Evolutionary conservation across 1,140 invertebrate species (phyloP), one percentile per base, ranked within the genome.

Genomic region (Tachypleus tridentatus): DNA sequence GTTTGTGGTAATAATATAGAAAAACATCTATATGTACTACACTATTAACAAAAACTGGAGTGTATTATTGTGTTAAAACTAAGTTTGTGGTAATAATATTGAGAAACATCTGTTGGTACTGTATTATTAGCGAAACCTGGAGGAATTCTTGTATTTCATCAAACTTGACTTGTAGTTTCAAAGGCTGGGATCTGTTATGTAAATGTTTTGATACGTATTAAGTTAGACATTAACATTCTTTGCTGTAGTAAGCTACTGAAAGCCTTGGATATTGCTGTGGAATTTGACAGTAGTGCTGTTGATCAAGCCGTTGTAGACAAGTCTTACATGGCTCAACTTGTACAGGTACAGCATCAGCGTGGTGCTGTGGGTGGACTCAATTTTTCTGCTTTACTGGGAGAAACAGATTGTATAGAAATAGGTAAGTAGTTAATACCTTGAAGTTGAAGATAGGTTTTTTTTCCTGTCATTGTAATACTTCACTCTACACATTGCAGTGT

Each of bases 251-350:
- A 89, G 73, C 73, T 93, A 9, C 75, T 94, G 48, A 82, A 84
- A 58, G 85, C 84, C 51, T 76, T 94, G 11, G 91, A 93, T 75
- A 75, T 80, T 8, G 85, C 85, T 6, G 86, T 89, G 0, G 79
- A 84, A 62, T 79, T 82, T 11, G 83, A 88, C 73, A 79, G 81
- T 3, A 80, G 81, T 54, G 79, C 85, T 1, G 86, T 91, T 0
- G 83, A 82, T 4, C 83, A 85, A 65, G 85, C 85, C 9, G 87
- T 91, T 1, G 76, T 93, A 47, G 92, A 97, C 76, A 91, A 92
- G 74, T 82, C 82, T 0, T 97, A 96, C 76, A 91, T 97, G 87
- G 85, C 89, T 5, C 91, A 94, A 74, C 76, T 97, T 51, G 87
- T 97, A 54, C 85, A 91, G 69, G 89, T 97, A 65, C 89, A 96